Evolutionary conservation across 2,797 vertebrate species (phyloP), one percentile per base, ranked within the genome.

Genomic region (Lophius americanus): DNA sequence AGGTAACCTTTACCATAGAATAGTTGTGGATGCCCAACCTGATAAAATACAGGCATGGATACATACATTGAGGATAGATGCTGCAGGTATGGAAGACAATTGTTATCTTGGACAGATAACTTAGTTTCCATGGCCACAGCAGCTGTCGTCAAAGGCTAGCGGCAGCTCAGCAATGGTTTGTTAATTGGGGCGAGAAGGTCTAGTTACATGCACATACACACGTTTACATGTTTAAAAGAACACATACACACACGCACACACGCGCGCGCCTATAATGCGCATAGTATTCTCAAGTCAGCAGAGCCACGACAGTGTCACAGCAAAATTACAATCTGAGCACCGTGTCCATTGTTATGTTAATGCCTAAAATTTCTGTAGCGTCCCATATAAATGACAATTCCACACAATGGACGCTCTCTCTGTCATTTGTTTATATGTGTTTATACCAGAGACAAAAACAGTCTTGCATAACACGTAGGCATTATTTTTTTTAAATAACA

Each of bases 121-220:
- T 81, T 86, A 82, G 91, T 94, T 93, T 89, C 90, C 88, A 93
- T 90, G 85, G 91, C 75, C 80, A 93, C 77, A 59, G 78, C 73
- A 82, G 73, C 79, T 77, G 70, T 78, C 68, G 67, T 81, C 54
- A 77, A 84, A 72, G 39, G 56, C 68, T 81, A 60, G 66, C 73
- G 76, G 86, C 58, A 67, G 75, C 76, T 79, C 77, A 60, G 67
- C 67, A 82, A 64, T 4, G 49, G 60, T 76, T 75, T 84, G 49
- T 76, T 89, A 85, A 88, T 83, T 82, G 62, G 81, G 83, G 71
- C 55, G 46, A 42, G 68, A 77, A 78, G 69, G 70, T 70, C 60
- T 77, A 78, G 82, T 71, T 82, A 74, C 77, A 82, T 84, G 72
- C 67, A 66, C n/a, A n/a, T n/a, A n/a, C n/a, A n/a, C n/a, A n/a